These are phyloP conservation scores for Lucinisca nassula DNA, from an alignment of 2,888 invertebrate genomes.

Conservation along the genomic window DNA sequence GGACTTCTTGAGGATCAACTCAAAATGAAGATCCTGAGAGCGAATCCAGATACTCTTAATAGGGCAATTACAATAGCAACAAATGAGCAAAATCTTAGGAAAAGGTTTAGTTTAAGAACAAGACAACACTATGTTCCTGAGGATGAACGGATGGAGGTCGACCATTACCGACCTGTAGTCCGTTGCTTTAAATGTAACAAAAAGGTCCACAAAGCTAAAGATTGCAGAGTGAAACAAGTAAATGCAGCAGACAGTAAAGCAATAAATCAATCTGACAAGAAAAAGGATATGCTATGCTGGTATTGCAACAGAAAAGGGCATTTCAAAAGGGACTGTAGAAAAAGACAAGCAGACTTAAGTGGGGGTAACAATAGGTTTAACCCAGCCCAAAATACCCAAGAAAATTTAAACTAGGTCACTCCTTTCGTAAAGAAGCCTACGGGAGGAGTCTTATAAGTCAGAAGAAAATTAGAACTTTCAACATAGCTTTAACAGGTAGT, in stretches of 20 bases:
- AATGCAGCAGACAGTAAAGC: neutral
- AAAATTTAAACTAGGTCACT: slow-evolving; percentile 31
- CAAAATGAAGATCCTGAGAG: neutral
- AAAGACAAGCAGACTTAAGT: too few species aligned
- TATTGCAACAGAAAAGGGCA: neutral
- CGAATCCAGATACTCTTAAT: neutral
- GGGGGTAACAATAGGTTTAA: neutral
- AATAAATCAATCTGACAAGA: neutral
- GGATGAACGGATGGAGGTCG: neutral
- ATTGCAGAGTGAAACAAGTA: neutral
- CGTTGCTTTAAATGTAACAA: neutral
- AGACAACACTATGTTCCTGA: neutral
- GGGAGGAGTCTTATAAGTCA: neutral
- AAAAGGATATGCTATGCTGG: neutral
- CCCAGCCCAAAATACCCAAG: neutral
- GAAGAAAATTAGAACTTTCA: neutral
- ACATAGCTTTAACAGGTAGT: slow-evolving; percentile 17
- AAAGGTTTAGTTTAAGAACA: neutral
- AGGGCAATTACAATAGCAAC: neutral
- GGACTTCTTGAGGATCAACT: neutral
- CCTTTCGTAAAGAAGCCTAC: neutral
- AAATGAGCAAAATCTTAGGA: neutral
- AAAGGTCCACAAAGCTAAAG: neutral
- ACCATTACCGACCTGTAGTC: neutral
- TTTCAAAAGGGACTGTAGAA: neutral